Base-by-base conservation (phyloP, 2,888 invertebrate genomes). In the Mythimna impura region DNA sequence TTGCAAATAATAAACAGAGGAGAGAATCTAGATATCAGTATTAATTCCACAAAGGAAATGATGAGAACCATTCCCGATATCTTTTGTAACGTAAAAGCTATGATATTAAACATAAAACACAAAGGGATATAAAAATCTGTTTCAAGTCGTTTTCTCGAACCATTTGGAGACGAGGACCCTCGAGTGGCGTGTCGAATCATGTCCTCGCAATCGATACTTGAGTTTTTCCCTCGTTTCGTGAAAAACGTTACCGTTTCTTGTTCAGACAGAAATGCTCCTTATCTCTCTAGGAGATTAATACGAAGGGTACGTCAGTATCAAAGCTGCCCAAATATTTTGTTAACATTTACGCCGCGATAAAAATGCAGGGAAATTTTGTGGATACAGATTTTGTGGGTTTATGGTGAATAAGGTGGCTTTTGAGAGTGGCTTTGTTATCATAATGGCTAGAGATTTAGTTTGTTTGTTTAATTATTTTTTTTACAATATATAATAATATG, bases 181-280 rank as follows among this genome's bases (percentile, higher is more conserved):
- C 71, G 79, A 84, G 80, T 88, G 84, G 85, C 87, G 88, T 89
- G 89, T 91, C 89, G 87, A 88, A 89, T 88, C 88, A 89, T 81
- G 77, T 83, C 85, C 77, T 74, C 66, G 72, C 83, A 91, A 92
- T 93, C 91, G 91, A 92, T 92, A 88, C 90, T 90, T 85, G 85
- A 90, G 85, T 88, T 89, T 91, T 91, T 91, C 86, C 83, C 78
- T 80, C 81, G 75, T 73, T 80, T 63, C 76, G 71, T 66, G 82
- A 78, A 88, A 80, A 89, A 81, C 84, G 88, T 87, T 87, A 82
- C 82, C 81, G 79, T 86, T 83, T 86, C 87, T 87, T 84, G 83
- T 81, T 79, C 83, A 78, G 86, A 82, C 85, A 84, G 87, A 83
- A 86, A 86, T 83, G 84, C 77, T 78, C 76, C 88, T 90, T 89